Percentiles rank a stretch among this genome's conserved stretches.
phyloP scores from a whole-genome alignment of 2,113 vertebrate genomes.

The Paralichthys olivaceus region DNA sequence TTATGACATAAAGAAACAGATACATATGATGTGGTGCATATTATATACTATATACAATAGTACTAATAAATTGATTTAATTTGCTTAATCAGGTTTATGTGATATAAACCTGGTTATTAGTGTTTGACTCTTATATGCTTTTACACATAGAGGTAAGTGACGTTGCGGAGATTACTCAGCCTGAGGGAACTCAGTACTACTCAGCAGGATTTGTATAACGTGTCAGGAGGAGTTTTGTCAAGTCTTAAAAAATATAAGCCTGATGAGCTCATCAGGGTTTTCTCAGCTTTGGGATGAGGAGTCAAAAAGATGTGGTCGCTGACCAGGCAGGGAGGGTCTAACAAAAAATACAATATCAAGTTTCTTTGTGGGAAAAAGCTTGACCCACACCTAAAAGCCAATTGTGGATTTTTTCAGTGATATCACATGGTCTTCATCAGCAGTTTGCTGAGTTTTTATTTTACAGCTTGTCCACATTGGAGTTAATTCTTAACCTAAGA shows the following conservation, averaged over 20 bases:
- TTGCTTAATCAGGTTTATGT: background rate
- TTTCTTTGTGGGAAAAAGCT: conserved; percentile 3
- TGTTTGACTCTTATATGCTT: background rate
- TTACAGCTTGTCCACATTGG: background rate
- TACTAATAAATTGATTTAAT: background rate
- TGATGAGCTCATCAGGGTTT: conserved; percentile 34
- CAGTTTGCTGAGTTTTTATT: background rate
- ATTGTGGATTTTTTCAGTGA: background rate
- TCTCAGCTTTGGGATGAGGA: conserved; percentile 1
- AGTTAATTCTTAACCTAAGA: background rate
- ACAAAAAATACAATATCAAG: conserved; percentile 23
- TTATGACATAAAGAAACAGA: background rate
- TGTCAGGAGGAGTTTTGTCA: conserved; percentile 3
- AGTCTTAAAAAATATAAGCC: conserved; percentile 29
- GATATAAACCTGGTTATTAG: background rate
- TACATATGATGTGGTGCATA: background rate
- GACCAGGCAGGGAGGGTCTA: conserved; percentile 28
- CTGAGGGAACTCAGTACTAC: conserved; percentile 1
- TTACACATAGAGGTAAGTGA: background rate
- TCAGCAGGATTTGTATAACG: conserved; percentile 14
- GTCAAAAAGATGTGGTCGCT: conserved; percentile 29
- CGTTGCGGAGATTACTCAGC: background rate
- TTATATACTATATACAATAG: background rate
- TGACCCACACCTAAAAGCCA: conserved; percentile 1
- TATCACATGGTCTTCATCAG: conserved; percentile 5